Evolutionary conservation across 2,888 invertebrate species (phyloP), one percentile per base, ranked within the genome.

Genomic region (Agriopis leucophaearia): DNA sequence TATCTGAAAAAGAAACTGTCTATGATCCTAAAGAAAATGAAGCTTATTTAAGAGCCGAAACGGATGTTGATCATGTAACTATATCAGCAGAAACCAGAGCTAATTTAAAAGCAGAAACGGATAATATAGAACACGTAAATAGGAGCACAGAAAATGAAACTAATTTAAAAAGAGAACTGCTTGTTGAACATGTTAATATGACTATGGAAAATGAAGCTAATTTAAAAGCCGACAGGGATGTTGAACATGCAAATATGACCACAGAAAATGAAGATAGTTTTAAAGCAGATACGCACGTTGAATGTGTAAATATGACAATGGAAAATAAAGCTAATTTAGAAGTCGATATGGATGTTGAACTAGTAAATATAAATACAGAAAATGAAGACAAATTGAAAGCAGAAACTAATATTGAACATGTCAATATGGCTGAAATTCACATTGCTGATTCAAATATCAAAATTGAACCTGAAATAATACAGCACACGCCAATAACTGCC

Each of bases 11-110:
- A 45, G n/a, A 57, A 57, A 5, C 7, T 35, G 13, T 1, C 12
- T 3, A 1, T 38, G 10, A 54, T 16, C 16, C 48, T 51, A 64
- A 68, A 18, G 50, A 58, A 12, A 48, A 13, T 60, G 70, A 73
- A 35, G 15, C 5, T 15, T 35, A 15, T n/a, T 36, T 45, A 4
- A 47, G 35, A 60, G 44, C 4, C 13, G 48, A 50, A 52, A 56
- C 35, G 27, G 74, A 70, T 62, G 64, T 42, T 16, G 60, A 47
- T 15, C 56, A 64, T 66, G 60, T 9, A 16, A 27, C 13, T 8
- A 27, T 27, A 13, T 4, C 44, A 63, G 64, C 55, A 36, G 58
- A 50, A 16, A 61, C 58, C 64, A 61, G 15, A 42, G 3, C 1
- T 5, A 36, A 40, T 44, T 16, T 38, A 13, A 52, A 40, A 59